Evolutionary conservation across 2,888 invertebrate genomes (phyloP).

Genomic region (Athalia cordata): DNA sequence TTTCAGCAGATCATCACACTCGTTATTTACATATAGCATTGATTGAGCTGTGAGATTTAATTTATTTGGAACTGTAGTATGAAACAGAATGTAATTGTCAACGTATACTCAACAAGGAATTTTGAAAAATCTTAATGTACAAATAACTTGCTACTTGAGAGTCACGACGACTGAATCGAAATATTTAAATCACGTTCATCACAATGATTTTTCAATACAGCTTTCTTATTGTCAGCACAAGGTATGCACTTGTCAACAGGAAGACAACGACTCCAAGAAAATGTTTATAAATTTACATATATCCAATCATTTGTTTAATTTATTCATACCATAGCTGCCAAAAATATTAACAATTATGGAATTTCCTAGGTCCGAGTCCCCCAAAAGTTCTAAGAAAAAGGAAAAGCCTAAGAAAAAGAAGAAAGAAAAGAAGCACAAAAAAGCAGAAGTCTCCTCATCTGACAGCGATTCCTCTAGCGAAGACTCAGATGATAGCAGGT

Average conservation of each 20-base stretch:
- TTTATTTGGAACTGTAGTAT: constrained; percentile 20
- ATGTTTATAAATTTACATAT: constrained; percentile 49
- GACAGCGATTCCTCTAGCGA: constrained; percentile 68
- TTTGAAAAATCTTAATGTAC: neutral
- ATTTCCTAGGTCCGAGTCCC: constrained; percentile 70
- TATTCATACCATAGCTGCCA: constrained; percentile 46
- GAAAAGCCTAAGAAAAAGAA: constrained; percentile 71
- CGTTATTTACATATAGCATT: neutral
- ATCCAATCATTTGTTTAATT: constrained; percentile 39
- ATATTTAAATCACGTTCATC: constrained; percentile 28
- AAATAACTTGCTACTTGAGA: constrained; percentile 5
- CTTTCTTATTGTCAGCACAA: constrained; percentile 69
- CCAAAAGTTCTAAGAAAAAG: constrained; percentile 70
- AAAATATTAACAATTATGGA: constrained; percentile 43
- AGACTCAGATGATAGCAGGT: constrained; percentile 71
- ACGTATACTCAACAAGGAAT: constrained; percentile 21
- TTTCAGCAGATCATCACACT: constrained; percentile 21
- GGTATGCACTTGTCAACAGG: constrained; percentile 70
- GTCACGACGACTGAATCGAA: constrained; percentile 21
- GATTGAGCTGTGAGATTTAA: neutral
- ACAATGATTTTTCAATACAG: constrained; percentile 58
- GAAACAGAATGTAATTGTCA: constrained; percentile 1
- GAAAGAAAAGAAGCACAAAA: constrained; percentile 71
- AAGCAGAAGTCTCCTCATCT: constrained; percentile 66
- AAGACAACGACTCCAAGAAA: constrained; percentile 69